These are phyloP conservation scores for Hucho hucho DNA, from an alignment of 2,113 vertebrate genomes.

Conservation along the genomic window DNA sequence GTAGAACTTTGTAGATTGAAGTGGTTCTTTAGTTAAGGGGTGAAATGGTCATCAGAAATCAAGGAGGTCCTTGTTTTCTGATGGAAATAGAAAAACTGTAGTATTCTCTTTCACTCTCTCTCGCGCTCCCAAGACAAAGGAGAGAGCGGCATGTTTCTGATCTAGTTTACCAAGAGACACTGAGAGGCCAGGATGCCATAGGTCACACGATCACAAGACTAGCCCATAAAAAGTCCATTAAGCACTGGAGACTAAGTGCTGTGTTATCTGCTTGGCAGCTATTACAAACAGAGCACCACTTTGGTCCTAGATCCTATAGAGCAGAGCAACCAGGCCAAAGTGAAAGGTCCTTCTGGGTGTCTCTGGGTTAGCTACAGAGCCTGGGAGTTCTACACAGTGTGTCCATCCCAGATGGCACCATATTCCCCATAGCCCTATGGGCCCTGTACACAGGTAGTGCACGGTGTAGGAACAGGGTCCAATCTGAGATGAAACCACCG, in stretches of 20 bases:
- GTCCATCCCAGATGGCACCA: too few relatives aligned
- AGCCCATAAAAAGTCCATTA: slow-evolving; percentile 99
- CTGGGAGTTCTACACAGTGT: background rate
- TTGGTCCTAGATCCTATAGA: slow-evolving; percentile 76
- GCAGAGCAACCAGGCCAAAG: slow-evolving; percentile 36
- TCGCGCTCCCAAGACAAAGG: slow-evolving; percentile 11
- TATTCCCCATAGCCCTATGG: too few relatives aligned
- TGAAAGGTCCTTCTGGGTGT: background rate
- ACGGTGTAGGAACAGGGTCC: too few relatives aligned
- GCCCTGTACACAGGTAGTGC: too few relatives aligned
- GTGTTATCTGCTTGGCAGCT: slow-evolving; percentile 95
- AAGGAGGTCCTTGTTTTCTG: background rate
- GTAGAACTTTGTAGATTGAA: too few relatives aligned
- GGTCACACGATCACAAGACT: slow-evolving; percentile 88
- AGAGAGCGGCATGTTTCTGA: slow-evolving; percentile 80
- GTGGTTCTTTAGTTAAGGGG: too few relatives aligned
- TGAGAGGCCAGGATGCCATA: slow-evolving; percentile 77
- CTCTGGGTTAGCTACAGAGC: background rate
- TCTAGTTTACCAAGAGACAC: slow-evolving; percentile 81
- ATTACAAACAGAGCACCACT: slow-evolving; percentile 91
- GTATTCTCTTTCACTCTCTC: background rate
- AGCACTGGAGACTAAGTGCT: slow-evolving; percentile 88
- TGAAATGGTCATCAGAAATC: too few relatives aligned
- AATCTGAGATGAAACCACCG: too few relatives aligned
- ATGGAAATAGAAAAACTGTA: background rate